These are phyloP conservation scores for Atethmia centrago DNA, from an alignment of 2,888 invertebrate species.

Conservation along the genomic window DNA sequence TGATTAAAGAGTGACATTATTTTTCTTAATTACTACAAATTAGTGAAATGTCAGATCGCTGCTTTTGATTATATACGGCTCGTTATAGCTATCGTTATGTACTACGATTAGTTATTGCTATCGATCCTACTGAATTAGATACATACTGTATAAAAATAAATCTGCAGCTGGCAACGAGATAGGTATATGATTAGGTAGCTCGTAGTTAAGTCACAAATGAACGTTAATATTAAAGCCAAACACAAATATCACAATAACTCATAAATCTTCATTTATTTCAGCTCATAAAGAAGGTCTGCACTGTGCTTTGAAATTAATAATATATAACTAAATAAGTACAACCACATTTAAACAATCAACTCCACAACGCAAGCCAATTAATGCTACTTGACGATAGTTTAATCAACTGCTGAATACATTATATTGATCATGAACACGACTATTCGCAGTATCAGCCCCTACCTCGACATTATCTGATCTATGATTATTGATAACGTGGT, in stretches of 20 bases:
- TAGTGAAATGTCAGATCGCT: too few relatives aligned
- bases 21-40: too few relatives aligned
- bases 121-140: not conserved
- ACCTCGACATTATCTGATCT: constrained; percentile 27
- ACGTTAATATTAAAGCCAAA: constrained; percentile 19
- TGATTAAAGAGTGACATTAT: too few relatives aligned
- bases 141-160: not conserved
- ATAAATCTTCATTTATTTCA: constrained; percentile 35
- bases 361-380: constrained; percentile 31
- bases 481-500: constrained; percentile 47
- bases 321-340: constrained; percentile 21
- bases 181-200: constrained; percentile 15
- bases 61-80: too few relatives aligned
- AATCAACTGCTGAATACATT: constrained; percentile 55
- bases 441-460: constrained; percentile 32
- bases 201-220: constrained; percentile 10
- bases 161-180: constrained; percentile 1
- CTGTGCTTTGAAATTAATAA: constrained; percentile 22
- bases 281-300: constrained; percentile 22
- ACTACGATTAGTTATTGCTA: constrained; percentile 4
- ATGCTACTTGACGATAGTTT: constrained; percentile 45
- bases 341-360: constrained; percentile 36
- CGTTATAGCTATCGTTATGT: too few relatives aligned
- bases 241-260: constrained; percentile 23
- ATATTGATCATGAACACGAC: constrained; percentile 53